Base-by-base conservation (phyloP, 2,888 invertebrate genomes). In the Mythimna vitellina region DNA sequence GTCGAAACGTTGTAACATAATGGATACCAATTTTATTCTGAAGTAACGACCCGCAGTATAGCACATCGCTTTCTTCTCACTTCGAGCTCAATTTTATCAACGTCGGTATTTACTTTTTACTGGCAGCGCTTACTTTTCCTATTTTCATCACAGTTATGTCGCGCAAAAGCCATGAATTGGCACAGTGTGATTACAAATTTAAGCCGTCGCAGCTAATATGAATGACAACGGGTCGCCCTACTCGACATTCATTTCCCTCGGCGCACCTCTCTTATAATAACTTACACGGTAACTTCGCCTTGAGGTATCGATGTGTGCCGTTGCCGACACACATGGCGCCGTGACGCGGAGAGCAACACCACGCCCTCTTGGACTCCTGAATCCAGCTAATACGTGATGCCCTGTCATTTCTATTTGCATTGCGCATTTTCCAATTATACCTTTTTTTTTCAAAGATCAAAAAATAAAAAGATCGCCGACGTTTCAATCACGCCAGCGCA, bases 221-320 rank as follows among this genome's bases (percentile, higher is more conserved):
- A 95, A 96, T 96, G 95, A 96, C 96, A 95, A 95, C 94, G 95
- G 93, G 91, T 91, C 92, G 92, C 93, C 93, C 94, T 94, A 95
- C 94, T 96, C 95, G 93, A 94, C 94, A 96, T 95, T 96, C 96
- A 96, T 96, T 96, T 96, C 96, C 96, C 96, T 86, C 81, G 96
- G 93, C 95, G 95, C 95, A 92, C 93, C 93, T 94, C 95, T 95
- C 96, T 95, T 96, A 95, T 96, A 95, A 96, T 96, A 96, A 96
- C 95, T 95, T 95, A 95, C 93, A 91, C 90, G 92, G 92, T 88
- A 93, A 94, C 92, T 94, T 92, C 91, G 91, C 93, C 95, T 95
- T 93, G 93, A 95, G 95, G 93, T 92, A 92, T 91, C 89, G 90
- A 91, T 88, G 88, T 91, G 89, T 85, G 76, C 76, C 66, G 69